Conservation (phyloP, 2,113 vertebrate species). For the Plecotus auritus region DNA sequence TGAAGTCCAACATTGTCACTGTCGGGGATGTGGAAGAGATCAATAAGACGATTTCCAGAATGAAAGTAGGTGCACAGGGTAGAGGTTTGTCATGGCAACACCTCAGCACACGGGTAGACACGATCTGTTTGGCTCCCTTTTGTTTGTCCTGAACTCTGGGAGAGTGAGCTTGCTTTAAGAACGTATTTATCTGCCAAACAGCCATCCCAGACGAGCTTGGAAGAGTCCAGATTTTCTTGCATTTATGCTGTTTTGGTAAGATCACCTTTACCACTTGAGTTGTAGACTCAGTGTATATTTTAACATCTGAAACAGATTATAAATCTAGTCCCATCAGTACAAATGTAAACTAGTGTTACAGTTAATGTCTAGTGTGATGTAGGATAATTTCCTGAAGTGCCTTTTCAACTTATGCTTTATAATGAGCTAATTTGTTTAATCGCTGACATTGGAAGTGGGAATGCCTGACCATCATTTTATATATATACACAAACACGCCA, state of each 20-base stretch:
- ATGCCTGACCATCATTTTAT: not conserved
- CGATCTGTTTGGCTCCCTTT: not conserved
- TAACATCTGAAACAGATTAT: not conserved
- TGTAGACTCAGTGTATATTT: not conserved
- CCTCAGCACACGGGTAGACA: not conserved
- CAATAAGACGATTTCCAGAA: slow-evolving; percentile 89
- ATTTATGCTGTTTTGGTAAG: not conserved
- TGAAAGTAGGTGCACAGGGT: slow-evolving; percentile 85
- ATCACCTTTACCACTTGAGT: not conserved
- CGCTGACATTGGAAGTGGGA: not conserved
- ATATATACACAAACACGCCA: not conserved
- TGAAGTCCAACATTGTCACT: slow-evolving; percentile 97
- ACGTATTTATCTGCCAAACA: not conserved
- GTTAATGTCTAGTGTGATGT: not conserved
- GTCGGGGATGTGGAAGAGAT: slow-evolving; percentile 94
- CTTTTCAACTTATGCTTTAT: not conserved
- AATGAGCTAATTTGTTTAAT: not conserved
- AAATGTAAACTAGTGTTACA: not conserved
- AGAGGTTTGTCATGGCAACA: not conserved
- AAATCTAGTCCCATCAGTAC: not conserved
- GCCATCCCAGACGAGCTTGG: not conserved
- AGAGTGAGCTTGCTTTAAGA: not conserved
- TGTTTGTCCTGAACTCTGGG: not conserved
- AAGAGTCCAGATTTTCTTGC: not conserved
- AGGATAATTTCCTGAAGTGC: not conserved